These are phyloP conservation scores for Gari tellinella DNA, from an alignment of 2,888 invertebrate species.

Conservation along the genomic window DNA sequence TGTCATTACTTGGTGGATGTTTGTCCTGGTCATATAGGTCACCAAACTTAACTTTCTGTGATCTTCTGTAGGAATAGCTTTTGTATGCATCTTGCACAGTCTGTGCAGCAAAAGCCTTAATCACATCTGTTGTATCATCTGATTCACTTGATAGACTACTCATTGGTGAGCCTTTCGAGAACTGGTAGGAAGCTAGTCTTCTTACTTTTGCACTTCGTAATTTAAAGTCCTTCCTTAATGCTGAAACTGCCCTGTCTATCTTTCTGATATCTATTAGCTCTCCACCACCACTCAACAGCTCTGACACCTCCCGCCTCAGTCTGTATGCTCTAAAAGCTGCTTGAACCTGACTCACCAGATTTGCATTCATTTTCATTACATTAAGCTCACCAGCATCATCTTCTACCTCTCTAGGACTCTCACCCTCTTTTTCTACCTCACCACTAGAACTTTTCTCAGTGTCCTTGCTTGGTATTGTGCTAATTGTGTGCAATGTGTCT, in stretches of 20 bases:
- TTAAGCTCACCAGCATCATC: slow-evolving; percentile 57
- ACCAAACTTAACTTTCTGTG: neutral
- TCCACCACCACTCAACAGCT: slow-evolving; percentile 49
- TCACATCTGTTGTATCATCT: too few species aligned
- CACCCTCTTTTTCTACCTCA: slow-evolving; percentile 56
- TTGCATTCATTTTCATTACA: slow-evolving; percentile 50
- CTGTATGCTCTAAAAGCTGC: slow-evolving; percentile 48
- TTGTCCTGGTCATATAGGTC: too few species aligned
- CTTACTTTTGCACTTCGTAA: slow-evolving; percentile 53
- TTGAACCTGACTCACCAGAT: slow-evolving; percentile 50
- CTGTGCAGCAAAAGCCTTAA: slow-evolving; percentile 14
- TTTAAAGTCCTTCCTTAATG: slow-evolving; percentile 52
- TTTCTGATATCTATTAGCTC: slow-evolving; percentile 54
- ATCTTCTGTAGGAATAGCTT: slow-evolving; percentile 30
- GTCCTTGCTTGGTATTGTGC: neutral
- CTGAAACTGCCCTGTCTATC: slow-evolving; percentile 57
- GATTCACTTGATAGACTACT: too few species aligned
- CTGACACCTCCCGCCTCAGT: slow-evolving; percentile 54
- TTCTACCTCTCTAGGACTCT: slow-evolving; percentile 53
- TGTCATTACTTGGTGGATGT: slow-evolving; percentile 29
- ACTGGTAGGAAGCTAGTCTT: slow-evolving; percentile 43
- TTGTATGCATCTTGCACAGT: slow-evolving; percentile 46
- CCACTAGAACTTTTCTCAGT: slow-evolving; percentile 17
- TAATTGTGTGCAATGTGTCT: slow-evolving; percentile 8
- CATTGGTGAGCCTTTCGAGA: slow-evolving; percentile 1